Base-by-base conservation (phyloP, 2,888 invertebrate genomes). In the Embidobia sp. region DNA sequence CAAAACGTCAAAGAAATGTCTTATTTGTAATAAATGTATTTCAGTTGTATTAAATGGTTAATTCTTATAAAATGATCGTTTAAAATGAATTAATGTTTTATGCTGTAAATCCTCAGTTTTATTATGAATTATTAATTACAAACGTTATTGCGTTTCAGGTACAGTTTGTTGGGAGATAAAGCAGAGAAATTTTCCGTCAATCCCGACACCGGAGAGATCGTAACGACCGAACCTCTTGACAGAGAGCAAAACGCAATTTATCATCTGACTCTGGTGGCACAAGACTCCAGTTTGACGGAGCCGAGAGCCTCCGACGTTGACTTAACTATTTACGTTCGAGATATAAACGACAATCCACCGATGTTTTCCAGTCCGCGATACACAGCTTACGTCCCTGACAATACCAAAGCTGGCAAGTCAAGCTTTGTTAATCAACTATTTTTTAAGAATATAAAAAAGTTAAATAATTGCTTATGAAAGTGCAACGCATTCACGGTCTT, bases 301-400 rank as follows among this genome's bases (percentile, higher is more conserved):
- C 96, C 96, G 0, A 91, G 94, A 80, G 95, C 95, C 0, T 93
- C 95, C 1, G 95, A 95, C 7, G 95, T 96, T 1, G 96, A 96
- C 87, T 90, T 97, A 42, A 96, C 95, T 2, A 94, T 98, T 53
- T 90, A 91, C 8, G 93, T 97, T 2, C 91, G 92, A 53, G 97
- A 97, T 90, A 93, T 95, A 85, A 97, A 97, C 87, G 97, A 97
- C 87, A 97, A 97, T 87, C 92, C 94, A 6, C 97, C 97, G 0
- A 91, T 90, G 46, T 97, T 97, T 90, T 92, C 94, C 3, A 93
- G 93, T 72, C 91, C 93, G 1, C 92, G 93, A 76, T 97, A 96
- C 87, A 94, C 94, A 81, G 93, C 96, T 11, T 94, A 95, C 82
- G 93, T 98, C 63, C 94, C 97, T 0, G 96, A 97, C 86, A 93